Evolutionary conservation across 2,888 invertebrate genomes (phyloP), one percentile per base, ranked within the genome.

Genomic region (Acrobasis consociella): DNA sequence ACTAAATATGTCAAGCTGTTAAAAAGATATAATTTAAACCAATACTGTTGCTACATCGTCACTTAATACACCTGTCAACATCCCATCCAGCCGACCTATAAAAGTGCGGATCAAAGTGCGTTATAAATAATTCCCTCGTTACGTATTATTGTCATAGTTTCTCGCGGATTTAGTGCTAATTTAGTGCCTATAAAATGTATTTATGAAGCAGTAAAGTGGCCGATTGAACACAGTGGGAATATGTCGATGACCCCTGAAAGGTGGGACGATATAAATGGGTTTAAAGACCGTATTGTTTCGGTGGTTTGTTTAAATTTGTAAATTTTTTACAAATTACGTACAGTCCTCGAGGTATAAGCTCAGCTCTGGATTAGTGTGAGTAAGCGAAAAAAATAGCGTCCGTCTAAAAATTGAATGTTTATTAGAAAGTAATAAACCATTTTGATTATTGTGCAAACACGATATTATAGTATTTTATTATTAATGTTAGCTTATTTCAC

Each of bases 111-210:
- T 63, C 61, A 61, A 64, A 62, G 63, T 50, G 59, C 16, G 39
- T 51, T 53, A 62, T 66, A 68, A 65, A 69, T 69, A 65, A 64
- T 66, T 67, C 56, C 55, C 64, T 63, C 65, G 61, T 70, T 72
- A 63, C 62, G 69, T 73, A 70, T 74, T 69, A 74, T 72, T 74
- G 69, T 75, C 67, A 72, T 74, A 73, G 75, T 73, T 73, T 69
- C 62, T 72, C 50, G 52, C n/a, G 59, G 66, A 72, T 74, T 74
- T 71, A 76, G 61, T 62, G 65, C 55, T n/a, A n/a, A 46, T 31
- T 31, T 31, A 31, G 2, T 31, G 31, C 7, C 66, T 16, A 65
- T 77, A 67, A 69, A 71, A 62, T 65, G 63, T 73, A 72, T 72
- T 73, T 69, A 73, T 63, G 68, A 64, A 49, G 64, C 64, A 51